These are phyloP conservation scores for Sussaba pulchella DNA, from an alignment of 2,888 invertebrate species.

Conservation along the genomic window DNA sequence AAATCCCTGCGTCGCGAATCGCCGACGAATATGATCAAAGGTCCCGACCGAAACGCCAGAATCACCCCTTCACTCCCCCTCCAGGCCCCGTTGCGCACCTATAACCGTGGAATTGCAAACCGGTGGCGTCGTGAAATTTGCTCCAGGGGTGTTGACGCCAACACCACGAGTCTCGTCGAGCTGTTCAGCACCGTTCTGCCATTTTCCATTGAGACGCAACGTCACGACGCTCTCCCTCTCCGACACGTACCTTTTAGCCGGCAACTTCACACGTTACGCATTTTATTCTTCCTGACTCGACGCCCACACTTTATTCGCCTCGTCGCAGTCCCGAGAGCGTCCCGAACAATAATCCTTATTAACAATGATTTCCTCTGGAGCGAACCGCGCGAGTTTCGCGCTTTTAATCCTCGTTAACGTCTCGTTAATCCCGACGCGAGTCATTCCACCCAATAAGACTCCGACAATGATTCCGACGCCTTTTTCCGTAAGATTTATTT, in stretches of 20 bases:
- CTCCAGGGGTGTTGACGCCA: slow-evolving; percentile 43
- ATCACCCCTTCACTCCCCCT: slow-evolving; percentile 20
- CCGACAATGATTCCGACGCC: slow-evolving; percentile 38
- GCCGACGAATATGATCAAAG: slow-evolving; percentile 71
- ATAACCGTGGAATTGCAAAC: slow-evolving; percentile 30
- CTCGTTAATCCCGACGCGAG: slow-evolving; percentile 49
- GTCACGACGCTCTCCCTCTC: background rate
- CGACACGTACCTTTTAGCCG: slow-evolving; percentile 8
- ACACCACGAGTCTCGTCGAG: slow-evolving; percentile 19
- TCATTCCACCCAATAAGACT: slow-evolving; percentile 44
- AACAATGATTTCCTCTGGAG: slow-evolving; percentile 45
- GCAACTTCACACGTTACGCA: slow-evolving; percentile 53
- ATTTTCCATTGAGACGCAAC: slow-evolving; percentile 53
- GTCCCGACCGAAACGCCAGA: slow-evolving; percentile 57
- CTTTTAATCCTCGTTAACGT: slow-evolving; percentile 25
- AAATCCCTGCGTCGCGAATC: slow-evolving; percentile 70
- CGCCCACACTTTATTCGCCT: slow-evolving; percentile 55
- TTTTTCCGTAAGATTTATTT: slow-evolving; percentile 27
- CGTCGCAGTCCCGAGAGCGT: slow-evolving; percentile 37
- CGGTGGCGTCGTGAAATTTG: slow-evolving; percentile 53
- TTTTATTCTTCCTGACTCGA: slow-evolving; percentile 46
- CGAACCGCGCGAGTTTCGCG: slow-evolving; percentile 16
- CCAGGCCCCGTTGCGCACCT: slow-evolving; percentile 36
- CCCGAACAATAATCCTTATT: slow-evolving; percentile 50
- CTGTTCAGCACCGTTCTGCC: slow-evolving; percentile 45